A percentile compares a stretch with the other conserved stretches of the same genome.
Conservation (phyloP, 1,140 invertebrate species). For the Heterodera carotae region DNA sequence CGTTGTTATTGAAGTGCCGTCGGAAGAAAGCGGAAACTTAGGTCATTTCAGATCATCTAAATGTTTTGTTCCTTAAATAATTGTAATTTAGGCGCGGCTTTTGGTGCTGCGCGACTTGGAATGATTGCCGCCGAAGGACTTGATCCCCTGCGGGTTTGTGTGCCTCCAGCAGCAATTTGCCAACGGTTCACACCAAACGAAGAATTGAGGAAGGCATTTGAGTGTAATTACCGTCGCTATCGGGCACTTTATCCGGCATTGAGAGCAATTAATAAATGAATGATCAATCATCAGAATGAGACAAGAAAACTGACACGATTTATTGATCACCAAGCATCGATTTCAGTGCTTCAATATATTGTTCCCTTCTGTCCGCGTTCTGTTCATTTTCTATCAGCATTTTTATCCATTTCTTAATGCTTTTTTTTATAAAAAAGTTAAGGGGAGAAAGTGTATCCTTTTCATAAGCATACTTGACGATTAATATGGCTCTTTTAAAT, state of each 20-base stretch:
- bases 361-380: not conserved
- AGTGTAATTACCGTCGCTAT: not conserved
- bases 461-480: no score
- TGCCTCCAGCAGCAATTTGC: not conserved
- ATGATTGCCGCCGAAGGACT: conserved; percentile 13
- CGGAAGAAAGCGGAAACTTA: not conserved
- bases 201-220: not conserved
- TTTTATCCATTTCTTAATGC: not conserved
- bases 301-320: not conserved
- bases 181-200: not conserved
- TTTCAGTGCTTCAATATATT: not conserved
- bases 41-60: not conserved
- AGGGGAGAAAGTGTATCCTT: no score
- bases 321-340: not conserved
- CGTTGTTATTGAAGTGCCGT: not conserved
- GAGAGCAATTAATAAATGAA: not conserved
- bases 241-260: conserved; percentile 8
- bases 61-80: no score
- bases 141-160: conserved; percentile 1
- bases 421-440: no score
- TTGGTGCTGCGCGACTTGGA: conserved; percentile 1
- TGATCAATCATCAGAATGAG: not conserved
- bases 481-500: no score
- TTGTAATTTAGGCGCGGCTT: not conserved
- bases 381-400: not conserved